Percentiles rank a stretch among this genome's conserved stretches.
Evolutionary conservation across 2,797 vertebrate species (phyloP).

Genomic region (Galago senegalensis): DNA sequence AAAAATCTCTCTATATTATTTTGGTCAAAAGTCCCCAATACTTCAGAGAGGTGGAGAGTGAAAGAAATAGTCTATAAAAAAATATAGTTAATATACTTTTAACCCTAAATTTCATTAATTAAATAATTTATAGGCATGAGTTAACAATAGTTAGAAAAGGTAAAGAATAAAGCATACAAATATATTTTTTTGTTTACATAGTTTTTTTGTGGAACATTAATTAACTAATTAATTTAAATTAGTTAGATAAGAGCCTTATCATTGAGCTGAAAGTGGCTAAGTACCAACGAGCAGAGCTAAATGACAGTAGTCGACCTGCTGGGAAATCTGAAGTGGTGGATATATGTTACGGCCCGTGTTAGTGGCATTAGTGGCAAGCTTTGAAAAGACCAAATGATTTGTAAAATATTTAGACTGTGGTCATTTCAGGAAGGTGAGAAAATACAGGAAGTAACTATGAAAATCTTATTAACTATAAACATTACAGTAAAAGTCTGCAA

Average conservation of each 20-base stretch:
- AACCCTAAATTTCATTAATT: constrained; percentile 45
- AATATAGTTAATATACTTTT: not conserved
- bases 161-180: not conserved
- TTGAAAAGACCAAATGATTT: constrained; percentile 33
- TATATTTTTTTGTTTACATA: constrained; percentile 21
- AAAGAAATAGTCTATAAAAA: not conserved
- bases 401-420: not conserved
- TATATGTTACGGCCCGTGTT: not conserved
- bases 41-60: not conserved
- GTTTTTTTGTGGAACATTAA: constrained; percentile 32
- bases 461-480: constrained; percentile 27
- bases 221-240: constrained; percentile 55
- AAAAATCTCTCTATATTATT: not conserved
- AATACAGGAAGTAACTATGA: not conserved
- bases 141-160: constrained; percentile 21
- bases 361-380: not conserved
- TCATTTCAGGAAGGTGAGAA: constrained; percentile 44
- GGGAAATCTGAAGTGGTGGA: not conserved
- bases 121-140: not conserved
- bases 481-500: not conserved
- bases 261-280: not conserved
- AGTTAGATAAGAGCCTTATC: not conserved
- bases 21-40: not conserved
- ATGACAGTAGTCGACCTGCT: not conserved
- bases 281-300: not conserved